Conservation (phyloP, 2,888 invertebrate species). For the Rhingia campestris region DNA sequence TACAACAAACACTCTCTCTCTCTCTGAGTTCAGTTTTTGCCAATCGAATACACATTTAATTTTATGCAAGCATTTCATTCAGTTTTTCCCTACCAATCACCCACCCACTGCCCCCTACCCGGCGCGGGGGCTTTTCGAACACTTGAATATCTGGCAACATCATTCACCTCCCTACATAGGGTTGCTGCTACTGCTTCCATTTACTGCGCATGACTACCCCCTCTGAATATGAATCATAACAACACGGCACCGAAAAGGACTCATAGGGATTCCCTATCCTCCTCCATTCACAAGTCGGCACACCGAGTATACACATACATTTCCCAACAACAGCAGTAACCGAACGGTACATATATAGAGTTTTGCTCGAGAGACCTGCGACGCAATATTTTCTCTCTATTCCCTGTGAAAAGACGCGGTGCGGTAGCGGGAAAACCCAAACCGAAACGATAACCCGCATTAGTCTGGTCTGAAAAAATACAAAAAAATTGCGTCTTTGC, state of each 20-base stretch:
- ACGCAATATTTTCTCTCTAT: conserved; percentile 60
- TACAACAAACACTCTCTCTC: not conserved
- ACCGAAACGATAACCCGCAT: conserved; percentile 15
- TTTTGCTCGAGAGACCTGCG: conserved; percentile 52
- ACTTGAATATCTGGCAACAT: conserved; percentile 52
- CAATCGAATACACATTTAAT: conserved; percentile 18
- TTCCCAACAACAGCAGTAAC: conserved; percentile 21
- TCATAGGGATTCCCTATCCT: conserved; percentile 74
- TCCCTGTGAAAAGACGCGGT: not conserved
- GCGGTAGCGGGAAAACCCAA: conserved; percentile 18
- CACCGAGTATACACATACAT: conserved; percentile 32
- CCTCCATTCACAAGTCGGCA: conserved; percentile 72
- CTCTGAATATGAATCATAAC: conserved; percentile 69
- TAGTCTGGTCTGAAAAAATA: conserved; percentile 31
- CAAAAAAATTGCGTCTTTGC: conserved; percentile 54
- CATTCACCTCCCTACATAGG: conserved; percentile 22
- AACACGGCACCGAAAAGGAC: conserved; percentile 63
- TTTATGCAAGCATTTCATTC: conserved; percentile 64
- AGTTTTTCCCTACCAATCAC: conserved; percentile 15
- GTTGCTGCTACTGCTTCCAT: not conserved
- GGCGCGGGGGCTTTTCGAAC: not conserved
- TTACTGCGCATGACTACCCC: conserved; percentile 46
- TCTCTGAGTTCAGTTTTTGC: not conserved
- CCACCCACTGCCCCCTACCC: not conserved
- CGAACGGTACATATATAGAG: conserved; percentile 20